phyloP scores from a whole-genome alignment of 2,888 invertebrate species.

The Oscheius sp. region DNA sequence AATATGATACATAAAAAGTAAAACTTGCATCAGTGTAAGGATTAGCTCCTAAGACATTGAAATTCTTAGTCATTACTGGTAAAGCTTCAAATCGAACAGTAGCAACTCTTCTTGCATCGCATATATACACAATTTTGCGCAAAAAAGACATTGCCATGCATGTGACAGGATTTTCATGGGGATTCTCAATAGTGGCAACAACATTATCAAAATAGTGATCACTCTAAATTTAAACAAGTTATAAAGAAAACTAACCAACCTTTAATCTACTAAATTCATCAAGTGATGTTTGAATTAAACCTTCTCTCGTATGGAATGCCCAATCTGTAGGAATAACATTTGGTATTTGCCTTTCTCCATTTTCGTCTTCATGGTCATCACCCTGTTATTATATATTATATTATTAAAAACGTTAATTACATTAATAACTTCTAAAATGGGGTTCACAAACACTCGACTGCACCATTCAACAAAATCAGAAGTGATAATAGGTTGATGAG shows the following conservation, averaged over 20 bases:
- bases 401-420: not conserved
- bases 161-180: not conserved
- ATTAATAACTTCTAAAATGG: slow-evolving; percentile 53
- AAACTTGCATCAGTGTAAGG: slow-evolving; percentile 41
- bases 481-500: slow-evolving; percentile 45
- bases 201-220: not conserved
- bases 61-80: slow-evolving; percentile 10
- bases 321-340: slow-evolving; percentile 63
- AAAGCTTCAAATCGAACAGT: slow-evolving; percentile 2
- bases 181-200: slow-evolving; percentile 1
- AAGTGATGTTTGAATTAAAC: slow-evolving; percentile 57
- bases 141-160: slow-evolving; percentile 30
- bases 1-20: not conserved
- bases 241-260: not conserved
- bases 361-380: slow-evolving; percentile 16
- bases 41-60: slow-evolving; percentile 43
- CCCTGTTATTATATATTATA: slow-evolving; percentile 7
- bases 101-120: not conserved
- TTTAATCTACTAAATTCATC: slow-evolving; percentile 40
- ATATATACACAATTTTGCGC: slow-evolving; percentile 24
- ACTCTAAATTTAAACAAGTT: not conserved
- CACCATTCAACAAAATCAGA: slow-evolving; percentile 69
- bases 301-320: slow-evolving; percentile 67
- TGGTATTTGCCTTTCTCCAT: slow-evolving; percentile 37
- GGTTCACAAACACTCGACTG: slow-evolving; percentile 63